Evolutionary conservation across 2,888 invertebrate species (phyloP).

Genomic region (Pollenia labialis): DNA sequence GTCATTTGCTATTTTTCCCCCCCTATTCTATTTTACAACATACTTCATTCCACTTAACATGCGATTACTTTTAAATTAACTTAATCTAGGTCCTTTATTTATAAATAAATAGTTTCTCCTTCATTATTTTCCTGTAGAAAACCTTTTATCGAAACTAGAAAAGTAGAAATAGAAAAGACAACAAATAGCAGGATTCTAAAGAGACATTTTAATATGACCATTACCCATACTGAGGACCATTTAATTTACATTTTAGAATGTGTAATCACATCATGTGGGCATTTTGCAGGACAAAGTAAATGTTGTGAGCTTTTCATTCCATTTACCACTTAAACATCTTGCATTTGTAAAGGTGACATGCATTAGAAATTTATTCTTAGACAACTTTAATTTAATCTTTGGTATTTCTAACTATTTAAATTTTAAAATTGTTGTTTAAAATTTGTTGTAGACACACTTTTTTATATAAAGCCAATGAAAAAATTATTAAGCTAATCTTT

Average conservation of each 20-base stretch:
- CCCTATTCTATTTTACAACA: not conserved
- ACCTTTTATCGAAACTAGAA: not conserved
- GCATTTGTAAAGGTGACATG: slow-evolving; percentile 13
- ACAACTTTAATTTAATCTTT: slow-evolving; percentile 18
- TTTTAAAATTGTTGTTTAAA: not conserved
- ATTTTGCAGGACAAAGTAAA: slow-evolving; percentile 2
- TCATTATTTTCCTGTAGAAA: not conserved
- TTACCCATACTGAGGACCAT: slow-evolving; percentile 19
- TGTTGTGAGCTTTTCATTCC: not conserved
- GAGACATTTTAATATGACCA: slow-evolving; percentile 14
- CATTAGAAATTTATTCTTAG: not conserved
- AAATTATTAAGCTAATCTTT: not conserved
- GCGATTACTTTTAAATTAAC: slow-evolving; percentile 67
- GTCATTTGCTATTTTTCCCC: not conserved
- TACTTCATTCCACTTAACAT: slow-evolving; percentile 63
- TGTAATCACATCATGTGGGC: slow-evolving; percentile 16
- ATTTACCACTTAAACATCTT: not conserved
- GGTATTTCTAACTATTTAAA: slow-evolving; percentile 9
- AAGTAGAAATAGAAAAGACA: not conserved
- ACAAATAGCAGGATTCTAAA: not conserved
- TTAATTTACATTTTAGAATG: slow-evolving; percentile 21
- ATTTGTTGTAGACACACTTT: not conserved
- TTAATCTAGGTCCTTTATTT: slow-evolving; percentile 33
- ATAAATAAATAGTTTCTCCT: slow-evolving; percentile 10
- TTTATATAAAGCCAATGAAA: slow-evolving; percentile 1